Base-by-base conservation (phyloP, 1,140 invertebrate genomes). In the Cheumatopsyche charites region DNA sequence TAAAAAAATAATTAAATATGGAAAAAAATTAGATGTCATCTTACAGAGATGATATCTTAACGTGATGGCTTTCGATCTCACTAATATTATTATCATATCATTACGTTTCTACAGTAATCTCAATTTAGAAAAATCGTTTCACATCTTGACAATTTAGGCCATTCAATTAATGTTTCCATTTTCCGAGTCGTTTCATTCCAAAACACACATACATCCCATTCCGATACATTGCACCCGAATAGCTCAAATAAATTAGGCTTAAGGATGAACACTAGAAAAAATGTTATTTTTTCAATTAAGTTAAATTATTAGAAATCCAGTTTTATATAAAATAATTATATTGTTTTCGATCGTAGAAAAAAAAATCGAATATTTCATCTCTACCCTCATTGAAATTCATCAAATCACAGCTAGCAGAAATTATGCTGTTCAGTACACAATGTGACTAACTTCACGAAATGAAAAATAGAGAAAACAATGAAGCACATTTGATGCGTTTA, bases 1-100 rank as follows among this genome's bases (percentile, higher is more conserved):
- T n/a, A n/a, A n/a, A n/a, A n/a, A n/a, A n/a, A n/a, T n/a, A n/a
- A 74, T 71, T 70, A 49, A 67, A 74, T 62, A 62, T 67, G 73
- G 71, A 68, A 67, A 9, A 58, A 52, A 41, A 19, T 19, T 19
- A 74, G 73, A 74, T 74, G 52, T 62, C 47, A 58, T 49, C 62
- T 25, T 5, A 19, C 4, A 17, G 61, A 62, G 62, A 49, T 42
- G 73, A 74, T 62, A 62, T 74, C 68, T 73, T 74, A 74, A 71
- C 71, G 49, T 23, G 47, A 47, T 23, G 21, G 55, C 29, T 36
- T 3, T 4, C 29, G 29, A 36, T 9, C 9, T 4, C 29, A 4
- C 29, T n/a, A 47, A 3, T 47, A 3, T 15, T 3, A n/a, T 47
- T 47, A 47, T 47, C 4, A 47, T 47, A n/a, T n/a, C 43, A n/a